phyloP scores from a whole-genome alignment of 1,140 invertebrate genomes.

The Zaprionus nigranus region DNA sequence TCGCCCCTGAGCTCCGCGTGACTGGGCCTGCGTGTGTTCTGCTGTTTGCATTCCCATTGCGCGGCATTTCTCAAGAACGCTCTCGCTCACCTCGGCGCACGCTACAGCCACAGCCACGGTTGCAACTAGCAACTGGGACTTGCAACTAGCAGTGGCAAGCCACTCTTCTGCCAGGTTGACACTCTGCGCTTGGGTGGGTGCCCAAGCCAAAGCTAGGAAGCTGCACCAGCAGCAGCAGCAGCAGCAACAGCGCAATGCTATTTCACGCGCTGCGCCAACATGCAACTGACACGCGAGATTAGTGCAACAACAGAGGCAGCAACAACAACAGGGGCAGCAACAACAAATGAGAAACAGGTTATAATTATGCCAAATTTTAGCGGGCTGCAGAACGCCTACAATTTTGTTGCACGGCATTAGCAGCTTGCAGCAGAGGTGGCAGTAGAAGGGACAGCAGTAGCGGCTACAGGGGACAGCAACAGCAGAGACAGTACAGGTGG shows the following conservation, averaged over 20 bases:
- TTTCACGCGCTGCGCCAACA: conserved; percentile 61
- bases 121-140: conserved; percentile 20
- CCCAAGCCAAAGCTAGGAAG: conserved; percentile 27
- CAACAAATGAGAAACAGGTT: conserved; percentile 58
- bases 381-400: conserved; percentile 36
- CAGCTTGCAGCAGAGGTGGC: not conserved
- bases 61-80: conserved; percentile 64
- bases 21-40: conserved; percentile 74
- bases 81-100: conserved; percentile 57
- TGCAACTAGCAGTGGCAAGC: conserved; percentile 12
- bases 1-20: conserved; percentile 41
- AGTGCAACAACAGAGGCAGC: conserved; percentile 32
- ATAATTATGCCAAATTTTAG: conserved; percentile 66
- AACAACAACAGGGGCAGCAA: conserved; percentile 28
- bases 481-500: no score
- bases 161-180: conserved; percentile 47
- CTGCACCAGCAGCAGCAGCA: conserved; percentile 15
- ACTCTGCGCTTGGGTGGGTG: conserved; percentile 69
- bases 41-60: conserved; percentile 64
- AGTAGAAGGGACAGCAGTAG: no score
- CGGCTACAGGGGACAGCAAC: no score
- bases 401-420: conserved; percentile 35
- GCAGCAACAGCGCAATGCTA: conserved; percentile 33
- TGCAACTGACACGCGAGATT: conserved; percentile 67
- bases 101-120: conserved; percentile 39